A percentile compares a stretch with the other conserved stretches of the same genome.
Evolutionary conservation across 2,888 invertebrate genomes (phyloP).

Genomic region (Fragum sueziense): DNA sequence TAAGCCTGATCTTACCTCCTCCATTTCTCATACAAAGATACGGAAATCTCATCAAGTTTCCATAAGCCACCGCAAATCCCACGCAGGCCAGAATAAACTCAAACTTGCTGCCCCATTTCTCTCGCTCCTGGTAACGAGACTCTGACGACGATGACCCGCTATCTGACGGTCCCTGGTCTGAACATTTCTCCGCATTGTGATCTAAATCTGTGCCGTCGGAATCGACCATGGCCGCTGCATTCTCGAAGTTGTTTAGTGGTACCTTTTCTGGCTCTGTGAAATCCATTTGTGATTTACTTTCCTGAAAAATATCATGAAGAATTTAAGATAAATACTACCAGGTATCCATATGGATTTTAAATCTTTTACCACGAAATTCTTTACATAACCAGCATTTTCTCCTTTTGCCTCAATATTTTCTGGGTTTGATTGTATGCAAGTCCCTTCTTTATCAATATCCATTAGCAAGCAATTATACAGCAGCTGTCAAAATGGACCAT

Average conservation of each 20-base stretch:
- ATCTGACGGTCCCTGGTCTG: not conserved
- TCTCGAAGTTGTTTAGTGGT: not conserved
- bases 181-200: not conserved
- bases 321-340: no score
- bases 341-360: no score
- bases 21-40: constrained; percentile 60
- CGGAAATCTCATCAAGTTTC: constrained; percentile 56
- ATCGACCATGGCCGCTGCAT: no score
- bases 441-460: no score
- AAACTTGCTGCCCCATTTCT: constrained; percentile 53
- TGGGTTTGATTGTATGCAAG: no score
- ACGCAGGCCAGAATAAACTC: constrained; percentile 57
- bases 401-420: no score
- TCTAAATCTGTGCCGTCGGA: not conserved
- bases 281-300: not conserved
- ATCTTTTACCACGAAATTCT: no score
- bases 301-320: no score
- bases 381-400: no score
- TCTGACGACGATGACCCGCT: constrained; percentile 17
- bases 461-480: no score
- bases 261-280: not conserved
- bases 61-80: constrained; percentile 51
- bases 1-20: constrained; percentile 46
- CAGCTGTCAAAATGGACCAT: no score
- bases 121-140: constrained; percentile 32